Percentiles rank a stretch among this genome's conserved stretches.
Evolutionary conservation across 2,888 invertebrate species (phyloP).

Genomic region (Chloromyia formosa): DNA sequence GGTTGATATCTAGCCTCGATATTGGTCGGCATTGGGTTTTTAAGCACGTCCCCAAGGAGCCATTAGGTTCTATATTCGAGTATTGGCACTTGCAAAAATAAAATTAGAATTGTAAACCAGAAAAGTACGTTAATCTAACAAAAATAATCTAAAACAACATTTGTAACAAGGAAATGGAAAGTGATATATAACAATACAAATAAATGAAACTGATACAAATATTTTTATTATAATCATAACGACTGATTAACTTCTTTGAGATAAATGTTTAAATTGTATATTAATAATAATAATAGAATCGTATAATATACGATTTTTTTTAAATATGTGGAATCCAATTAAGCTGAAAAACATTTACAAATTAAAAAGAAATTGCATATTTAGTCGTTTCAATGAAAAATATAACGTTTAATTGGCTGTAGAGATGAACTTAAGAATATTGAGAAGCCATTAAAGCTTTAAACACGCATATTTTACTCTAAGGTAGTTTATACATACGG

Average conservation of each 20-base stretch:
- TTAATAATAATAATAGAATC: not conserved
- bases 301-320: too few species aligned
- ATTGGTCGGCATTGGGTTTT: too few species aligned
- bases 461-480: slow-evolving; percentile 22
- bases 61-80: too few species aligned
- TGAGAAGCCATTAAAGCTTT: slow-evolving; percentile 10
- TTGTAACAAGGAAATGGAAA: not conserved
- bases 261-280: not conserved
- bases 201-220: slow-evolving; percentile 14
- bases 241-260: slow-evolving; percentile 18
- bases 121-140: not conserved
- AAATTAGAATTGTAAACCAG: slow-evolving; percentile 19
- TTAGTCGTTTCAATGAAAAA: not conserved
- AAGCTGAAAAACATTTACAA: not conserved
- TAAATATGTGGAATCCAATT: too few species aligned
- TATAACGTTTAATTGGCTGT: too few species aligned
- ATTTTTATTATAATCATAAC: slow-evolving; percentile 25
- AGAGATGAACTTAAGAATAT: not conserved
- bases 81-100: too few species aligned
- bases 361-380: not conserved
- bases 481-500: slow-evolving; percentile 15
- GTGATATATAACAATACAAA: slow-evolving; percentile 34
- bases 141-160: too few species aligned
- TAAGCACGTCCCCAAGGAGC: too few species aligned
- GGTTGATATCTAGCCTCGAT: too few species aligned